Conservation (phyloP, 2,888 invertebrate genomes). For the Chrysomela aeneicollis region DNA sequence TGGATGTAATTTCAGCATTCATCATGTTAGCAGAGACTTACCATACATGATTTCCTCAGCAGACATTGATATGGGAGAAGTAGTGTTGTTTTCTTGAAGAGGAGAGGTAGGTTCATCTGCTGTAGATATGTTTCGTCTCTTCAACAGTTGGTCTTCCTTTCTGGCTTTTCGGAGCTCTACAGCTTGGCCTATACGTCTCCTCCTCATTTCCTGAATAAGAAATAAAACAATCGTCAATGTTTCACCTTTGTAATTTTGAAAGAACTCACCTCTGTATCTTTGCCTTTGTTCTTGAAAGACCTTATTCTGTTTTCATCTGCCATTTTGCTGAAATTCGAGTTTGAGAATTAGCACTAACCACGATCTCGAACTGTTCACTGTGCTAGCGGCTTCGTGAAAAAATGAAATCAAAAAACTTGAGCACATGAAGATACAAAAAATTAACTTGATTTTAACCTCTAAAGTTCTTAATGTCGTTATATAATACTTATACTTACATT, state of each 20-base stretch:
- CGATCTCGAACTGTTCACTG: neutral
- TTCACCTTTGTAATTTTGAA: constrained; percentile 83
- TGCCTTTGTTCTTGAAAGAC: constrained; percentile 81
- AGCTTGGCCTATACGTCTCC: constrained; percentile 87
- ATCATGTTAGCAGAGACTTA: constrained; percentile 46
- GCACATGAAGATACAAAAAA: constrained; percentile 16
- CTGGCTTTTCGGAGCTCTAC: constrained; percentile 92
- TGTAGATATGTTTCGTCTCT: constrained; percentile 82
- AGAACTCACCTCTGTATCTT: constrained; percentile 77
- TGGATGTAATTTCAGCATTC: neutral
- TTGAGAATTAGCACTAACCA: neutral
- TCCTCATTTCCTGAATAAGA: constrained; percentile 79
- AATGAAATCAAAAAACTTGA: constrained; percentile 18
- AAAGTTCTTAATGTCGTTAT: neutral
- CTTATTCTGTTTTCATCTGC: constrained; percentile 72
- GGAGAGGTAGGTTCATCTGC: constrained; percentile 65
- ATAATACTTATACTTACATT: constrained; percentile 6
- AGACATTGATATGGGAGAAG: constrained; percentile 63
- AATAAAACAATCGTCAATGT: neutral
- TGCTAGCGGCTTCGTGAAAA: neutral
- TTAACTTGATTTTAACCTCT: neutral
- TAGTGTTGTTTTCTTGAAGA: constrained; percentile 62
- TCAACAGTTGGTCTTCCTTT: constrained; percentile 92
- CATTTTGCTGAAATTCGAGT: constrained; percentile 59
- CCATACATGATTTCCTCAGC: constrained; percentile 77